Base-by-base conservation (phyloP, 1,140 invertebrate species). In the Coptotermes formosanus region DNA sequence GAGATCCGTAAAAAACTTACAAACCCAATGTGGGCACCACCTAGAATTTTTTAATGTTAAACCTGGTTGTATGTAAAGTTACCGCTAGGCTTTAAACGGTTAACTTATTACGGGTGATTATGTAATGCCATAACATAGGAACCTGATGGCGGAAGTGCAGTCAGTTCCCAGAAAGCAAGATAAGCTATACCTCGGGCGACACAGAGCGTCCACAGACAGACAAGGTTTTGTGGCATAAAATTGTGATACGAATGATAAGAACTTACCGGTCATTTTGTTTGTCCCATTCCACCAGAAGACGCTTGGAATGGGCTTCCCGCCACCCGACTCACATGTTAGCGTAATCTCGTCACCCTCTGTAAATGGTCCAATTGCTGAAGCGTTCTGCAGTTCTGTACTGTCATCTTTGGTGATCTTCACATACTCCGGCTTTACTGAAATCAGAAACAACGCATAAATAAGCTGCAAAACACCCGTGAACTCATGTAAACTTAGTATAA, bases 261-360 rank as follows among this genome's bases (percentile, higher is more conserved):
- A 86, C 93, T 95, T 90, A 96, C 96, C 95, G 90, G 93, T 92
- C 23, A 96, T 90, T 86, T 91, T 91, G 69, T 93, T 91, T 9
- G 93, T 93, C 87, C 93, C 94, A 89, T 95, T 95, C 91, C 93
- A 95, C 96, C 96, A 97, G 23, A 92, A 93, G 82, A 97, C 94
- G 86, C 92, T 92, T 2, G 96, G 95, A 81, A 95, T 93, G 2
- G 96, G 96, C 89, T 96, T 96, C 81, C 96, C 96, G 81, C 94
- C 94, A 43, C 92, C 92, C 38, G 95, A 95, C 85, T 95, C 93
- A 89, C 96, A 97, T 82, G 92, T 92, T 81, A 97, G 90, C 75
- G 93, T 93, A 83, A 96, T 91, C 86, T 92, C 91, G 21, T 93
- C 93, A 45, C 94, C 93, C 91, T 96, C 95, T 88, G 94, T 93